Evolutionary conservation across 2,888 invertebrate species (phyloP).

Genomic region (Cyrtodaria siliqua): DNA sequence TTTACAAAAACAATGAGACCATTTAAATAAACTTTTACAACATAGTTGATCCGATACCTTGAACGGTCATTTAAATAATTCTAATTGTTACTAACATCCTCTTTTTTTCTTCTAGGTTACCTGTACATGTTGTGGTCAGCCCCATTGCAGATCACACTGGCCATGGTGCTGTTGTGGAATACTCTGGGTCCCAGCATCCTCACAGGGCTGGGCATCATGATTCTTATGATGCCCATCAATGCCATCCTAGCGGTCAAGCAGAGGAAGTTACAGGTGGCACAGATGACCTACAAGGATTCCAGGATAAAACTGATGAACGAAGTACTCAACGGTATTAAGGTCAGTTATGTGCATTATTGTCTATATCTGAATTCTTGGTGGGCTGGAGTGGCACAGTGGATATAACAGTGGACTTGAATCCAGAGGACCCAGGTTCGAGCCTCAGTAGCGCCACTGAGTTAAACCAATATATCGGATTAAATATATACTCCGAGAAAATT

Average conservation of each 20-base stretch:
- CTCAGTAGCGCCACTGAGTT: too few species aligned
- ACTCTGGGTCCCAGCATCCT: slow-evolving; percentile 91
- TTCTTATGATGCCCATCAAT: slow-evolving; percentile 91
- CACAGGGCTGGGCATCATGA: slow-evolving; percentile 95
- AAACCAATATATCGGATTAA: too few species aligned
- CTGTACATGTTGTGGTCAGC: slow-evolving; percentile 83
- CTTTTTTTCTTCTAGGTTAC: slow-evolving; percentile 69
- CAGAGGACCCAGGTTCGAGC: too few species aligned
- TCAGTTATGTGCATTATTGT: slow-evolving; percentile 46
- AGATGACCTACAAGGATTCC: slow-evolving; percentile 81
- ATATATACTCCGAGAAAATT: too few species aligned
- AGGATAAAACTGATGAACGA: slow-evolving; percentile 82
- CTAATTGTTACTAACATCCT: too few species aligned
- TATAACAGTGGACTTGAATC: too few species aligned
- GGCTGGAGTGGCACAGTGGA: too few species aligned
- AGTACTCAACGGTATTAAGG: slow-evolving; percentile 82
- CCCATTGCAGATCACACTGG: slow-evolving; percentile 94
- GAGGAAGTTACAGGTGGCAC: slow-evolving; percentile 79
- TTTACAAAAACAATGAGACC: too few species aligned
- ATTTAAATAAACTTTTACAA: too few species aligned
- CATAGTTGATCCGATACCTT: too few species aligned
- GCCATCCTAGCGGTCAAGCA: slow-evolving; percentile 82
- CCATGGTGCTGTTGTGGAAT: slow-evolving; percentile 89
- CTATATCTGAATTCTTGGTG: too few species aligned
- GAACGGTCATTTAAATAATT: too few species aligned